Conservation (phyloP, 2,888 invertebrate genomes). For the Lysandra coridon region DNA sequence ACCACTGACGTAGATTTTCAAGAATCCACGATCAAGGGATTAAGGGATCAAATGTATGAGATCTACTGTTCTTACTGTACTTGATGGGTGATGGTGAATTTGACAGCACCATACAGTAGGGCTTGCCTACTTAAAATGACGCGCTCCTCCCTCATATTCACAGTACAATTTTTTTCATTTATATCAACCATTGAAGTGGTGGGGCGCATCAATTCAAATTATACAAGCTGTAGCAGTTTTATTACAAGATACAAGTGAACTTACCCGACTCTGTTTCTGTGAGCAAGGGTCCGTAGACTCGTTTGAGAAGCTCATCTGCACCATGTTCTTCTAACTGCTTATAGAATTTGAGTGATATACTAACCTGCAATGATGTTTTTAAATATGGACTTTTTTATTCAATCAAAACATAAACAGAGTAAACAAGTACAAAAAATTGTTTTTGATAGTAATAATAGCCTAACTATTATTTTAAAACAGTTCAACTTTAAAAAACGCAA, state of each 20-base stretch:
- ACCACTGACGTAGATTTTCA: too few relatives aligned
- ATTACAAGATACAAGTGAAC: conserved; percentile 17
- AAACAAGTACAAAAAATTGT: background rate
- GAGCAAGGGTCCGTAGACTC: conserved; percentile 93
- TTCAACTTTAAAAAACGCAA: background rate
- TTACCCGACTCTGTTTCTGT: conserved; percentile 93
- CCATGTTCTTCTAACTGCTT: conserved; percentile 99
- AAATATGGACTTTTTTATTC: background rate
- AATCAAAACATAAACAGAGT: background rate
- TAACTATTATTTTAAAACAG: background rate
- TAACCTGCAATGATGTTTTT: conserved; percentile 85
- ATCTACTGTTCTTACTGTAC: too few relatives aligned
- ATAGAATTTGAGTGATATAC: conserved; percentile 99
- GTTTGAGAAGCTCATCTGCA: conserved; percentile 96
- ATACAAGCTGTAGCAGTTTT: background rate
- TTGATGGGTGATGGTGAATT: too few relatives aligned
- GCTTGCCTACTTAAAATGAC: too few relatives aligned
- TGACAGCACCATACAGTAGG: too few relatives aligned
- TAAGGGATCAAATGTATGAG: too few relatives aligned
- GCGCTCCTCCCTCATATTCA: too few relatives aligned
- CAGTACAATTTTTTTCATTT: too few relatives aligned
- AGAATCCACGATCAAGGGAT: too few relatives aligned
- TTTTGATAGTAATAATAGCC: background rate
- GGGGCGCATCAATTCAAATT: too few relatives aligned
- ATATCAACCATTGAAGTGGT: too few relatives aligned